Percentiles rank a stretch among this genome's conserved stretches.
phyloP scores from a whole-genome alignment of 1,140 invertebrate species.

The Aphaenogaster ashmeadi region DNA sequence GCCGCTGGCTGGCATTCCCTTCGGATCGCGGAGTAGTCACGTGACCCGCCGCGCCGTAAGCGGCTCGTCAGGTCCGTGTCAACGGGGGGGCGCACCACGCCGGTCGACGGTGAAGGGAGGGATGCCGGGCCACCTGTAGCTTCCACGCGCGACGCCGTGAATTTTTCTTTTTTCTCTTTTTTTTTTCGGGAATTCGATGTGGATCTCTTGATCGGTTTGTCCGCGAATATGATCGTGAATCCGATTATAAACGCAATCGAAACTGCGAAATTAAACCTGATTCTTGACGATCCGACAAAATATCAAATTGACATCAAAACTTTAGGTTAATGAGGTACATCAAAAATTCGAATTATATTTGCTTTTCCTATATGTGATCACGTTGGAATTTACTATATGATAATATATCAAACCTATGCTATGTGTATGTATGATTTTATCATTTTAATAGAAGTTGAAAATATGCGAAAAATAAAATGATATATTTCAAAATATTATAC shows the following conservation, averaged over 20 bases:
- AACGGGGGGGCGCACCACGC: slow-evolving; percentile 54
- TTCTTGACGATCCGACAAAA: not conserved
- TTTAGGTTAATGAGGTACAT: not conserved
- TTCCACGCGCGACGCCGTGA: slow-evolving; percentile 60
- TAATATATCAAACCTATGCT: not conserved
- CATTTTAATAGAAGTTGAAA: not conserved
- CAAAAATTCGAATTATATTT: not conserved
- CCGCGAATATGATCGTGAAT: not conserved
- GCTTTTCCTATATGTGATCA: not conserved
- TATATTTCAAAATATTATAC: not conserved
- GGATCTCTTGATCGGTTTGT: not conserved
- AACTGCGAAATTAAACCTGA: not conserved
- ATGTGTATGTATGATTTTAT: not conserved
- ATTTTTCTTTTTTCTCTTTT: slow-evolving; percentile 13
- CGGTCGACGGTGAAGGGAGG: not conserved
- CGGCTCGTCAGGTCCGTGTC: slow-evolving; percentile 71
- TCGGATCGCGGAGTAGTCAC: slow-evolving; percentile 68
- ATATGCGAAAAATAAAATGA: not conserved
- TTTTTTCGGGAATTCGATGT: not conserved
- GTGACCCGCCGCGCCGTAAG: slow-evolving; percentile 66
- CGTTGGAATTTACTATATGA: not conserved
- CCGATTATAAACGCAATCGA: not conserved
- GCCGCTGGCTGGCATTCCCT: slow-evolving; percentile 63
- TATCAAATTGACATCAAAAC: not conserved
- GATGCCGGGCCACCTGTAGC: slow-evolving; percentile 75